Conservation (phyloP, 2,888 invertebrate genomes). For the Thysanoteuthis rhombus region DNA sequence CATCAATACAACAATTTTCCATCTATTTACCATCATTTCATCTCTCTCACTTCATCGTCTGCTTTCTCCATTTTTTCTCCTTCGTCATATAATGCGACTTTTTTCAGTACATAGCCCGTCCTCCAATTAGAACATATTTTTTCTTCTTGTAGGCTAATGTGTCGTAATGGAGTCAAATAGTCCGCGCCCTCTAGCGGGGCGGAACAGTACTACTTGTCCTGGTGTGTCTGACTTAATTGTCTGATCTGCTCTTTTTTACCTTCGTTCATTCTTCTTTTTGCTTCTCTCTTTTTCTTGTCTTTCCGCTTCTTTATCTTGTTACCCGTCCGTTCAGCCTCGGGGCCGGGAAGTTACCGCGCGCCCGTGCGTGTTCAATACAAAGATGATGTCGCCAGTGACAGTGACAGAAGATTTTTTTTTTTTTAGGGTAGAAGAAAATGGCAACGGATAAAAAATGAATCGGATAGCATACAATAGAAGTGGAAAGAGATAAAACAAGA, state of each 20-base stretch:
- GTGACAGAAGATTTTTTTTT: too few relatives aligned
- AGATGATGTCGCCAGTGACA: too few relatives aligned
- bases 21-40: not conserved
- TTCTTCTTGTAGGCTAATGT: not conserved
- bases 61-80: too few relatives aligned
- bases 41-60: not conserved
- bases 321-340: too few relatives aligned
- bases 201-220: not conserved
- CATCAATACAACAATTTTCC: not conserved
- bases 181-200: constrained; percentile 12
- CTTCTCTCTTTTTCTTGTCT: too few relatives aligned
- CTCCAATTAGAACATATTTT: not conserved
- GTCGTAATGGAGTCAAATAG: constrained; percentile 12
- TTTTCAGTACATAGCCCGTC: not conserved
- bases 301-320: too few relatives aligned
- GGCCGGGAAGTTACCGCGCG: too few relatives aligned
- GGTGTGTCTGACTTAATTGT: not conserved
- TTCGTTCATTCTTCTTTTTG: not conserved
- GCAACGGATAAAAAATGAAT: too few relatives aligned
- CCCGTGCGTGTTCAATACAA: too few relatives aligned
- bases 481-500: too few relatives aligned
- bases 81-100: not conserved
- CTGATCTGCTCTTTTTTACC: not conserved
- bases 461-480: too few relatives aligned
- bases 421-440: too few relatives aligned